phyloP scores from a whole-genome alignment of 1,140 invertebrate genomes.

The Probaryconus sp. region DNA sequence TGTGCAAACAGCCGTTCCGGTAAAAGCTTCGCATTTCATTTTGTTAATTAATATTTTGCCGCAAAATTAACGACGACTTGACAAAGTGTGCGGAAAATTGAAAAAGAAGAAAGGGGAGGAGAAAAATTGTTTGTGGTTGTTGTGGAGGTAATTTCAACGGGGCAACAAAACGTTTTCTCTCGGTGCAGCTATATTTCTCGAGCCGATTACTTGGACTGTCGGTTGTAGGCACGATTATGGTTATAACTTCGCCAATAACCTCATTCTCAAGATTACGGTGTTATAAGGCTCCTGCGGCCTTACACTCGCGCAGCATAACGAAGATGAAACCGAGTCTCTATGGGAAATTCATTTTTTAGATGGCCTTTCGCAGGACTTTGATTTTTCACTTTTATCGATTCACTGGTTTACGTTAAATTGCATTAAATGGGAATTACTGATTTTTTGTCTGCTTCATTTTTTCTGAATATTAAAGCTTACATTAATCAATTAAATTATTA shows the following conservation, averaged over 20 bases:
- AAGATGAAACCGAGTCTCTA: conserved; percentile 18
- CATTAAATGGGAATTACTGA: too few species aligned
- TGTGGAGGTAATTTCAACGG: conserved; percentile 13
- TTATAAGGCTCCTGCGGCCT: conserved; percentile 10
- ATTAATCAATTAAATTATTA: too few species aligned
- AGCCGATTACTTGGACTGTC: conserved; percentile 40
- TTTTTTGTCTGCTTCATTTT: too few species aligned
- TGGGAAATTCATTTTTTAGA: too few species aligned
- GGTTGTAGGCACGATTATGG: conserved; percentile 45
- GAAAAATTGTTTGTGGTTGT: background rate
- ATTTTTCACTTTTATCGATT: too few species aligned
- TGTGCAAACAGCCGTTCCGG: too few species aligned
- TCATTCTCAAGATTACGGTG: conserved; percentile 42
- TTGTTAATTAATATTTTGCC: conserved; percentile 11
- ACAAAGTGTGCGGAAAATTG: conserved; percentile 11
- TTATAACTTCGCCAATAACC: conserved; percentile 44
- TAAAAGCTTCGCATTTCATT: too few species aligned
- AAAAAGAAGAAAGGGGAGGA: background rate
- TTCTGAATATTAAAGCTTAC: too few species aligned
- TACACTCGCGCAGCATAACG: conserved; percentile 18
- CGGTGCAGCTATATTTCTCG: conserved; percentile 35
- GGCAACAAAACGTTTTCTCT: conserved; percentile 26
- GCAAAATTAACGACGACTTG: background rate
- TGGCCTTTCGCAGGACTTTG: too few species aligned
- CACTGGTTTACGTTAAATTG: too few species aligned